Evolutionary conservation across 2,797 vertebrate genomes (phyloP), one percentile per base, ranked within the genome.

Genomic region (Pterois miles): DNA sequence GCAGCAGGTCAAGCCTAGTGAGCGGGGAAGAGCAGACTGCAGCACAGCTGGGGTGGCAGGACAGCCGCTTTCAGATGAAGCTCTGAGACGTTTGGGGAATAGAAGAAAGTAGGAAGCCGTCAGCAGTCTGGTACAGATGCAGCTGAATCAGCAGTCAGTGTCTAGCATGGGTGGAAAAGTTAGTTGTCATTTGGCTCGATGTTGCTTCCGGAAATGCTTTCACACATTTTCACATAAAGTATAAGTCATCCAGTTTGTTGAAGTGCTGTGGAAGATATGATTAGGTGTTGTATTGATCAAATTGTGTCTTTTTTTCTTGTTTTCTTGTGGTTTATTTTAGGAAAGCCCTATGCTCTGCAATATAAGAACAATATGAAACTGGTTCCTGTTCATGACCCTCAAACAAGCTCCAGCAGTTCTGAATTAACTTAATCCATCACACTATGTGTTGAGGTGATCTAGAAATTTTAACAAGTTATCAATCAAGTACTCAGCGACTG

Each of bases 351-450:
- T 27, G 13, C 23, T 63, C 27, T n/a, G 1, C 63, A 33, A 43
- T 64, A 63, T 20, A 38, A 72, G 25, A 25, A 12, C 23, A 66
- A 50, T 4, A 34, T 59, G 50, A 69, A 84, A 40, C 8, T 27
- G 31, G 8, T 52, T 34, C 73, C 31, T 31, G 56, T 13, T 64
- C 50, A 4, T 33, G 48, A 78, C 66, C 36, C 14, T 27, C 34
- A n/a, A 76, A 80, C 75, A 80, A 81, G 53, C 71, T 70, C 65
- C 71, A 76, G 63, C 46, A 29, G 76, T 46, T 81, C 11, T 48
- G 25, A 82, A 80, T 70, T 22, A 86, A 72, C 67, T 75, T 53
- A 78, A 86, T 88, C 85, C 85, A 84, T 91, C 85, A 83, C n/a
- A 8, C 62, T 5, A 8, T 52, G 57, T 66, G 74, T 65, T 64